Percentiles rank a stretch among this genome's conserved stretches.
Evolutionary conservation across 2,888 invertebrate species (phyloP).

Genomic region (Monoplex corrugatus): DNA sequence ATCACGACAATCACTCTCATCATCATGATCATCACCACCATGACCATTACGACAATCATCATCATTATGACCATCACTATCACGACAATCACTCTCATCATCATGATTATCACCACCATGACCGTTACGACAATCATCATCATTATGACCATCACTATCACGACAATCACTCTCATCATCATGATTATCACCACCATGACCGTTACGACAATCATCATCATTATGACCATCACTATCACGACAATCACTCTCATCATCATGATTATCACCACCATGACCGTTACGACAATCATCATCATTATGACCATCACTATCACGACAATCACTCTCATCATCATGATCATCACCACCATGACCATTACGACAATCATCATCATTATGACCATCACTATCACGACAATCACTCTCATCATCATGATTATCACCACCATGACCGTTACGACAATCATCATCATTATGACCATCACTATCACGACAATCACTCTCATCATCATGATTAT

Average conservation of each 20-base stretch:
- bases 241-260: not conserved
- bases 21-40: not conserved
- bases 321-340: slow-evolving; percentile 67
- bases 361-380: not conserved
- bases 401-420: not conserved
- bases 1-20: no score
- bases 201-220: slow-evolving; percentile 39
- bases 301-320: slow-evolving; percentile 61
- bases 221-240: no score
- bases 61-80: not conserved
- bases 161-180: not conserved
- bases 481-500: not conserved
- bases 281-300: not conserved
- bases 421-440: no score
- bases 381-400: not conserved
- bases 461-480: no score
- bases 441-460: slow-evolving; percentile 26
- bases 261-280: not conserved
- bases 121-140: no score
- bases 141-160: not conserved
- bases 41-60: not conserved
- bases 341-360: no score
- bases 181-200: not conserved
- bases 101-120: not conserved
- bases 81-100: no score